These are phyloP conservation scores for fruit fly (Drosophila melanogaster) DNA, from an alignment of 1,140 invertebrate genomes.

Conservation along the genomic window Release_6_plus_ISO1_MT NC_004354.4:248001-248500, in stretches of 20 bases:
- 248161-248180: conserved; percentile 3
- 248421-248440: conserved; percentile 63
- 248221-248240: conserved; percentile 39
- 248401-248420: conserved; percentile 62
- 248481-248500: background rate
- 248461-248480: background rate
- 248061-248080: no score
- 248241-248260: conserved; percentile 26
- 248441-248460: conserved; percentile 6
- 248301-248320: no score
- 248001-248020: no score
- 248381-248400: conserved; percentile 54
- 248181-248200: conserved; percentile 7
- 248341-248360: conserved; percentile 8
- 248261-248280: conserved; percentile 17
- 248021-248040: no score
- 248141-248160: background rate
- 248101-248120: background rate
- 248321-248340: background rate
- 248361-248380: conserved; percentile 42
- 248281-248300: background rate
- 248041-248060: no score
- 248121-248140: background rate
- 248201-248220: conserved; percentile 7
- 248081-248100: no score